A percentile compares a stretch with the other conserved stretches of the same genome.
Evolutionary conservation across 2,888 invertebrate genomes (phyloP).

Genomic region (Leucophora obtusa): DNA sequence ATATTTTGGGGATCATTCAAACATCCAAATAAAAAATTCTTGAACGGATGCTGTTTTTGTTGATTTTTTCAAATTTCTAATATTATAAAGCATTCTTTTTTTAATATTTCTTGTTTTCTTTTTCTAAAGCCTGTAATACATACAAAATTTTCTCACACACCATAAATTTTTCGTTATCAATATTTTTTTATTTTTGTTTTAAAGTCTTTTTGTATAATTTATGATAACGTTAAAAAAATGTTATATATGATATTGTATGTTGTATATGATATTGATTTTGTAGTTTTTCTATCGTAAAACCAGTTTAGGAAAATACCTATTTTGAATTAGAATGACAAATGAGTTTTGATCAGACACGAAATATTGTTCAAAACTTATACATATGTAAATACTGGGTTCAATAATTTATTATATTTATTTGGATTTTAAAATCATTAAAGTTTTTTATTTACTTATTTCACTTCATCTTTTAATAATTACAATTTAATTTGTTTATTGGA

Average conservation of each 20-base stretch:
- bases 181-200: conserved; percentile 36
- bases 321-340: conserved; percentile 39
- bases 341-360: conserved; percentile 3
- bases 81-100: conserved; percentile 38
- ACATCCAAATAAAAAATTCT: conserved; percentile 7
- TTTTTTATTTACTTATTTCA: neutral
- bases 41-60: conserved; percentile 60
- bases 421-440: conserved; percentile 21
- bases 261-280: conserved; percentile 28
- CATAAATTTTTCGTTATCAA: conserved; percentile 57
- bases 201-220: conserved; percentile 47
- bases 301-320: neutral
- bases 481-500: conserved; percentile 62
- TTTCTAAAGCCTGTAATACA: conserved; percentile 30
- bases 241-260: neutral
- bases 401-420: conserved; percentile 34
- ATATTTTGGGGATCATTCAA: conserved; percentile 39
- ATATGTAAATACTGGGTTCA: neutral
- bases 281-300: conserved; percentile 14
- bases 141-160: conserved; percentile 60
- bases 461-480: conserved; percentile 60
- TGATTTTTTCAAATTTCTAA: conserved; percentile 43
- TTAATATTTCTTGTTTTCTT: conserved; percentile 20
- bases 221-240: conserved; percentile 38
- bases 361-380: neutral